Conservation (phyloP, 2,113 vertebrate species). For the Pagrus major region DNA sequence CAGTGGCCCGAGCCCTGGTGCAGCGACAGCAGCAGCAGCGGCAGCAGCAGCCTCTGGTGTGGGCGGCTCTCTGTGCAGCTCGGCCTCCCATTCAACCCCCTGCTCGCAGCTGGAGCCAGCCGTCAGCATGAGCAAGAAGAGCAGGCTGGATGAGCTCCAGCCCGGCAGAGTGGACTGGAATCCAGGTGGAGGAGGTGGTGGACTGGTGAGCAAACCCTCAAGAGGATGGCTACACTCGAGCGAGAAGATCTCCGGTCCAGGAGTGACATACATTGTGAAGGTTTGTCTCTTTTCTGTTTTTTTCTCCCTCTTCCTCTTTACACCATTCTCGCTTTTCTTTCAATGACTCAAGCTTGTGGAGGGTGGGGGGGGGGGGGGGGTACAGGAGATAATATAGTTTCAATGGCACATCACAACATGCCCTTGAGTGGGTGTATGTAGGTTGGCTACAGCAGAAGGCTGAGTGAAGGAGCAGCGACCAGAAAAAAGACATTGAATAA, state of each 20-base stretch:
- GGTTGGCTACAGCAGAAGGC: slow-evolving; percentile 60
- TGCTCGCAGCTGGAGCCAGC: slow-evolving; percentile 88
- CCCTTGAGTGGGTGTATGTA: slow-evolving; percentile 75
- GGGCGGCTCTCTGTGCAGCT: slow-evolving; percentile 85
- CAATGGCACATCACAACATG: slow-evolving; percentile 62
- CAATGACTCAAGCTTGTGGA: slow-evolving; percentile 56
- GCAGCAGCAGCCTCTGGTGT: slow-evolving; percentile 82
- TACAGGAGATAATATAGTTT: slow-evolving; percentile 52
- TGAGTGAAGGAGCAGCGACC: slow-evolving; percentile 62
- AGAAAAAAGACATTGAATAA: slow-evolving; percentile 75
- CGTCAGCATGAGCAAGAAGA: slow-evolving; percentile 89
- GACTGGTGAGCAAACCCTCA: slow-evolving; percentile 88
- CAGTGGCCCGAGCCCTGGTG: slow-evolving; percentile 86
- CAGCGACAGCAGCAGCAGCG: slow-evolving; percentile 75
- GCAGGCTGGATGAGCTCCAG: slow-evolving; percentile 87
- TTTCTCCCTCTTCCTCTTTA: not conserved
- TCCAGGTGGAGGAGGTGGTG: slow-evolving; percentile 78
- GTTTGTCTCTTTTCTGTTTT: slow-evolving; percentile 76
- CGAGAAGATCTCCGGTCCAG: slow-evolving; percentile 97
- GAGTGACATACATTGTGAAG: slow-evolving; percentile 98
- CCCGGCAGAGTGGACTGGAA: slow-evolving; percentile 89
- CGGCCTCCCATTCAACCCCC: slow-evolving; percentile 85
- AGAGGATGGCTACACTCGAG: slow-evolving; percentile 92
- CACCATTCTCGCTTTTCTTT: slow-evolving; percentile 75
- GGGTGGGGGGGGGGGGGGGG: not conserved